Evolutionary conservation across 2,113 vertebrate genomes (phyloP), one percentile per base, ranked within the genome.

Genomic region (Jacana jacana): DNA sequence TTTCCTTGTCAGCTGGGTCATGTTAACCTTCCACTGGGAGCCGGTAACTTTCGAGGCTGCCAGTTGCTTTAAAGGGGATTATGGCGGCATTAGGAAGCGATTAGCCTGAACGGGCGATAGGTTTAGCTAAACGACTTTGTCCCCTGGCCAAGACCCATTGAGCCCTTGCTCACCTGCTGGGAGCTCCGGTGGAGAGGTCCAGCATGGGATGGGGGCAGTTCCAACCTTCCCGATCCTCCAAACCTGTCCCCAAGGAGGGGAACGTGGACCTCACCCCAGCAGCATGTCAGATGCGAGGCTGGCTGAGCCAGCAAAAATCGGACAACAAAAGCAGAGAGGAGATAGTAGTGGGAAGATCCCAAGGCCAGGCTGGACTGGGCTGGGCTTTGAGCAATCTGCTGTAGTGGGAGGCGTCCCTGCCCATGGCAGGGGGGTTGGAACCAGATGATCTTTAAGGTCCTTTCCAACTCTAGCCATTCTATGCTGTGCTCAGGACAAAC

Each of bases 221-320:
- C 46, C 80, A 75, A 3, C 15, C 46, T 58, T n/a, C 25, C 65
- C 4, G 1, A 70, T 89, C n/a, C 55, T 78, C 60, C 6, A 1
- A 78, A 84, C n/a, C 49, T 78, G 64, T 42, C 40, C 3, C 5
- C 31, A 15, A 24, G 12, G 17, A 65, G 27, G 13, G 24, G 19
- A 83, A 20, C 0, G 0, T 23, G 5, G 40, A 33, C 49, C 64
- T 78, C 61, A 40, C 5, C 5, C 13, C 46, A 65, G 22, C 60
- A 58, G 30, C 7, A 70, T 0, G 5, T 42, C 44, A 77, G 27
- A 69, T 0, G 2, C 0, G 2, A 70, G 33, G 20, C 52, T 13
- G 20, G 33, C n/a, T 33, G n/a, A 71, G 66, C 23, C 23, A 72
- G 39, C 5, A 58, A 77, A 86, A 93, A 85, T 0, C 4, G 7